A percentile compares a stretch with the other conserved stretches of the same genome.
Evolutionary conservation across 2,797 vertebrate genomes (phyloP).

Genomic region (Sparus aurata): DNA sequence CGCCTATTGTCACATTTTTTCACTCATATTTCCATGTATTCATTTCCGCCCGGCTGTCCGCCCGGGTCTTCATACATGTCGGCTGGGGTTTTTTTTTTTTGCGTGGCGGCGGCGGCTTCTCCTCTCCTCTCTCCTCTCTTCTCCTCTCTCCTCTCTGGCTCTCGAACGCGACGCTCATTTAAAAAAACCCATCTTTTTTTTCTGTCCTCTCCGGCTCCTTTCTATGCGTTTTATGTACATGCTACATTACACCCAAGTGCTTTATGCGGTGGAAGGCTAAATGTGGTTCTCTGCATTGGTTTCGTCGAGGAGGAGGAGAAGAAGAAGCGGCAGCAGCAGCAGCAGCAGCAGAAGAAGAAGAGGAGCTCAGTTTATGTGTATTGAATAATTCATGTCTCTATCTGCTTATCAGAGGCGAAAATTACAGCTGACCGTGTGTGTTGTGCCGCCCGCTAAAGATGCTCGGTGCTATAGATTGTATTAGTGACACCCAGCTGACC

Average conservation of each 20-base stretch:
- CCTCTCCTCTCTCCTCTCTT: slow-evolving; percentile 8
- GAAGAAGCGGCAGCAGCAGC: slow-evolving; percentile 33
- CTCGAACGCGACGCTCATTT: slow-evolving; percentile 69
- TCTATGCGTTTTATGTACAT: slow-evolving; percentile 3
- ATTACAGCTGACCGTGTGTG: slow-evolving; percentile 76
- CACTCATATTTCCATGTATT: slow-evolving; percentile 25
- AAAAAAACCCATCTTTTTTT: slow-evolving; percentile 46
- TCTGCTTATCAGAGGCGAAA: slow-evolving; percentile 75
- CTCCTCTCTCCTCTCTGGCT: slow-evolving; percentile 40
- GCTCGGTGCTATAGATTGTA: slow-evolving; percentile 59
- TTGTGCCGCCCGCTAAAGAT: slow-evolving; percentile 58
- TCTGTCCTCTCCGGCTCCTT: background rate
- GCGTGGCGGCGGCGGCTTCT: slow-evolving; percentile 49
- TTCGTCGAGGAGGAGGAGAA: slow-evolving; percentile 54
- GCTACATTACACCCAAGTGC: slow-evolving; percentile 27
- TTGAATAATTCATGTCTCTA: slow-evolving; percentile 84
- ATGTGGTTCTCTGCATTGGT: slow-evolving; percentile 51
- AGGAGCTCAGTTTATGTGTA: slow-evolving; percentile 78
- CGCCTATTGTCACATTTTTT: slow-evolving; percentile 21
- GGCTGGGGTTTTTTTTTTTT: slow-evolving; percentile 39
- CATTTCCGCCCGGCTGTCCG: slow-evolving; percentile 57
- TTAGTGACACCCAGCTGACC: slow-evolving; percentile 75
- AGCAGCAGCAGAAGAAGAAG: slow-evolving; percentile 40
- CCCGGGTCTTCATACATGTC: slow-evolving; percentile 72
- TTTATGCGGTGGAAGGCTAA: slow-evolving; percentile 29